These are phyloP conservation scores for Heliothis subflexa DNA, from an alignment of 1,140 invertebrate species.

Conservation along the genomic window DNA sequence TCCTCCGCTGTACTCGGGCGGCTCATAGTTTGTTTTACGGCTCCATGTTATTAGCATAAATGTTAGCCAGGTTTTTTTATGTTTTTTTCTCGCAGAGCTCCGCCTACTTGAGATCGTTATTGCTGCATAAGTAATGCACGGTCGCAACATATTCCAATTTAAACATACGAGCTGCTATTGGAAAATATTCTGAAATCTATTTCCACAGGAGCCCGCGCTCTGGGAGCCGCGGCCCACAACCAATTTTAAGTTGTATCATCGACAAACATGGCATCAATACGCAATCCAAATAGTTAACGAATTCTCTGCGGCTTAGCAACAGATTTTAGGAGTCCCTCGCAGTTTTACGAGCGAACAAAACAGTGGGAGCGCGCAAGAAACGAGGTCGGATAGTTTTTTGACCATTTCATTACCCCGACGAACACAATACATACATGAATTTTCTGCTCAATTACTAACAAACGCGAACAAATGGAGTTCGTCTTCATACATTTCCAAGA, in stretches of 20 bases:
- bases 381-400: slow-evolving; percentile 12
- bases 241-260: slow-evolving; percentile 40
- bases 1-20: background rate
- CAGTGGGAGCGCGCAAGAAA: slow-evolving; percentile 9
- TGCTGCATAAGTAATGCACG: slow-evolving; percentile 22
- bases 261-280: slow-evolving; percentile 34
- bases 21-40: slow-evolving; percentile 39
- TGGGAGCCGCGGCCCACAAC: slow-evolving; percentile 23
- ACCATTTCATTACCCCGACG: background rate
- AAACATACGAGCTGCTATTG: slow-evolving; percentile 19
- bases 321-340: slow-evolving; percentile 3
- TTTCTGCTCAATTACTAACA: slow-evolving; percentile 19
- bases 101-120: slow-evolving; percentile 24
- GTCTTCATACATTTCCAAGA: slow-evolving; percentile 10
- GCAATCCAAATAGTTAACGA: slow-evolving; percentile 35
- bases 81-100: background rate
- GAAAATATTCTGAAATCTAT: slow-evolving; percentile 31
- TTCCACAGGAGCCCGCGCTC: slow-evolving; percentile 17
- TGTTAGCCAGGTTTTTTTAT: slow-evolving; percentile 30
- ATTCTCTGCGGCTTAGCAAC: slow-evolving; percentile 9
- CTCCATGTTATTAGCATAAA: slow-evolving; percentile 41
- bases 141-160: slow-evolving; percentile 32
- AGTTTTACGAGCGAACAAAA: slow-evolving; percentile 30
- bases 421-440: background rate
- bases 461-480: background rate